Evolutionary conservation across 35 echinoderm and acorn worm genomes (phyloP).

Genomic region (Heliocidaris erythrogramma): DNA sequence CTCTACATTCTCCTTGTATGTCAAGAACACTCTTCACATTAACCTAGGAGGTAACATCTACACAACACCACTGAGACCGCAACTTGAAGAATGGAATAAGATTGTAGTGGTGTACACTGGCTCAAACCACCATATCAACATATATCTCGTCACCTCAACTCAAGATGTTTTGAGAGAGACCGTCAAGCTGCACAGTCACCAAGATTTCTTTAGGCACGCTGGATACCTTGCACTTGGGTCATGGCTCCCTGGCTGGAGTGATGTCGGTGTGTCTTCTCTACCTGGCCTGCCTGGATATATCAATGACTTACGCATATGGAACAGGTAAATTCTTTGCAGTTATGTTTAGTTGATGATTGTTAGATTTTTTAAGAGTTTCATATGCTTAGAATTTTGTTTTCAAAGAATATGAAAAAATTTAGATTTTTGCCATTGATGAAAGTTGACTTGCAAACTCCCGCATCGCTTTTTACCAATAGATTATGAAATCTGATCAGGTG

Average conservation of each 20-base stretch:
- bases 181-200: slow-evolving; percentile 23
- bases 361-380: no score
- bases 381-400: no score
- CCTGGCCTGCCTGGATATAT: slow-evolving; percentile 64
- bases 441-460: no score
- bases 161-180: slow-evolving; percentile 49
- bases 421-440: no score
- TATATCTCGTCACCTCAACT: slow-evolving; percentile 60
- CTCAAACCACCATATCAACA: slow-evolving; percentile 54
- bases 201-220: slow-evolving; percentile 53
- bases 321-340: slow-evolving; percentile 31
- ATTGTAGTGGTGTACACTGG: slow-evolving; percentile 67
- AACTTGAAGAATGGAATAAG: slow-evolving; percentile 69
- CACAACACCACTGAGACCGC: slow-evolving; percentile 56
- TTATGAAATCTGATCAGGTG: no score
- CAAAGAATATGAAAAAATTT: no score
- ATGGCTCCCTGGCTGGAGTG: slow-evolving; percentile 66
- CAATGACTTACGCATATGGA: slow-evolving; percentile 87
- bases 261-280: slow-evolving; percentile 53
- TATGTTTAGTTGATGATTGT: no score
- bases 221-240: slow-evolving; percentile 81
- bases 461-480: no score
- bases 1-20: slow-evolving; percentile 61
- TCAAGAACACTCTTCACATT: slow-evolving; percentile 56
- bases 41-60: slow-evolving; percentile 59